Evolutionary conservation across 2,797 vertebrate genomes (phyloP).

Genomic region (Clarias pachynema): DNA sequence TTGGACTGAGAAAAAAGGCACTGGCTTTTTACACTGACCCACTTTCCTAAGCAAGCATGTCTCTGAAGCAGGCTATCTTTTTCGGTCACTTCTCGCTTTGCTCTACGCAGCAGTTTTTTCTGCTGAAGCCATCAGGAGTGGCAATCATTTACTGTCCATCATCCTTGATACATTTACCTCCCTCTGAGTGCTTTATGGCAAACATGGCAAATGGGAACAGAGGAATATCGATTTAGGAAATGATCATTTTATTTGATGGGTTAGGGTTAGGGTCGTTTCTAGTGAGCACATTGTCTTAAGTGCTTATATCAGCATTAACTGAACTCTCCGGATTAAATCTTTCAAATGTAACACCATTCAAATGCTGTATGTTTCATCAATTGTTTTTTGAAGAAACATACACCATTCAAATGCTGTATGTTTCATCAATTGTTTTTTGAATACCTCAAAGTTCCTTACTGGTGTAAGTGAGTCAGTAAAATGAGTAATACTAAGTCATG

Average conservation of each 20-base stretch:
- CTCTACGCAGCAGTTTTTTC: constrained; percentile 17
- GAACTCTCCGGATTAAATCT: background rate
- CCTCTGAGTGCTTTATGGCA: constrained; percentile 45
- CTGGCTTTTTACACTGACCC: background rate
- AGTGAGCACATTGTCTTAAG: constrained; percentile 30
- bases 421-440: background rate
- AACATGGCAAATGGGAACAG: constrained; percentile 46
- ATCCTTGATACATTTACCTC: constrained; percentile 18
- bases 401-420: background rate
- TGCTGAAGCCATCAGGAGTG: constrained; percentile 37
- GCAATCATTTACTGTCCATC: constrained; percentile 42
- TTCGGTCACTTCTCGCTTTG: background rate
- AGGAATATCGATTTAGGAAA: constrained; percentile 50
- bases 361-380: background rate
- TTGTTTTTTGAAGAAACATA: background rate
- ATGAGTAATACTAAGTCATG: background rate
- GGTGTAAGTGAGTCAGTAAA: background rate
- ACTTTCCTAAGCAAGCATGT: background rate
- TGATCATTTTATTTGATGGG: constrained; percentile 25
- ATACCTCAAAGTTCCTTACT: background rate
- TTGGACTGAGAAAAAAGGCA: background rate
- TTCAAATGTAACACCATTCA: background rate
- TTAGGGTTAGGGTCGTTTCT: constrained; percentile 1
- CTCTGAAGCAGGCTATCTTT: background rate
- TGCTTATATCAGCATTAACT: constrained; percentile 36